Conservation (phyloP, 2,888 invertebrate species). For the Heteromyza rotundicornis region DNA sequence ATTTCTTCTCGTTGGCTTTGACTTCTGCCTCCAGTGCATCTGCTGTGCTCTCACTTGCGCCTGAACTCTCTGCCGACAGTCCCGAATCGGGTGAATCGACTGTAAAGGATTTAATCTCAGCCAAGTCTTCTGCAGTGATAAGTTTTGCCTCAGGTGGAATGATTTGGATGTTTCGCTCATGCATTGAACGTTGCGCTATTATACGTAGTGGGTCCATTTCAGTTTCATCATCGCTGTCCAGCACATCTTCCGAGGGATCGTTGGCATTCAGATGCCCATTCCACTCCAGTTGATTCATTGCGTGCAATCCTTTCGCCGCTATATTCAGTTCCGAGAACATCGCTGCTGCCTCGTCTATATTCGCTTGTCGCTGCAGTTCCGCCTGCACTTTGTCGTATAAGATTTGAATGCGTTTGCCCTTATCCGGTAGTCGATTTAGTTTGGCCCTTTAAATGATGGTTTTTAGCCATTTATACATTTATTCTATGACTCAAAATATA, state of each 20-base stretch:
- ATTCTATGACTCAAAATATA: conserved; percentile 28
- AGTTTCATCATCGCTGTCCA: conserved; percentile 60
- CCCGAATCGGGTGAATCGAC: conserved; percentile 33
- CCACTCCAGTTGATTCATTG: conserved; percentile 57
- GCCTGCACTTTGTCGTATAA: conserved; percentile 48
- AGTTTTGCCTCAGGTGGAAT: conserved; percentile 43
- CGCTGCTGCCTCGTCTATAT: conserved; percentile 51
- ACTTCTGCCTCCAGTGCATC: conserved; percentile 12
- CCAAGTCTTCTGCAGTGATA: conserved; percentile 54
- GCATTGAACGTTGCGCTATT: conserved; percentile 55
- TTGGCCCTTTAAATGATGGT: conserved; percentile 10
- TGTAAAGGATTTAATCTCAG: conserved; percentile 53
- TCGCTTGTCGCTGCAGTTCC: conserved; percentile 50
- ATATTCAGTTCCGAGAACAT: conserved; percentile 58
- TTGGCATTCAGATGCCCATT: conserved; percentile 36
- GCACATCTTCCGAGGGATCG: conserved; percentile 40
- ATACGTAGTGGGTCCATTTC: conserved; percentile 57
- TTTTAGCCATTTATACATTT: too few species aligned
- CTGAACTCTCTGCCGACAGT: conserved; percentile 15
- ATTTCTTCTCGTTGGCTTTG: conserved; percentile 29
- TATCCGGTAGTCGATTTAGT: conserved; percentile 51
- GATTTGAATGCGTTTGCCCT: conserved; percentile 55
- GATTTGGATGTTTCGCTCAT: conserved; percentile 48
- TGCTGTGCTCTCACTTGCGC: conserved; percentile 14
- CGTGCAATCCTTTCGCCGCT: conserved; percentile 44